Base-by-base conservation (phyloP, 92 coral and sea anemone genomes). In the Bergia sp. region DNA sequence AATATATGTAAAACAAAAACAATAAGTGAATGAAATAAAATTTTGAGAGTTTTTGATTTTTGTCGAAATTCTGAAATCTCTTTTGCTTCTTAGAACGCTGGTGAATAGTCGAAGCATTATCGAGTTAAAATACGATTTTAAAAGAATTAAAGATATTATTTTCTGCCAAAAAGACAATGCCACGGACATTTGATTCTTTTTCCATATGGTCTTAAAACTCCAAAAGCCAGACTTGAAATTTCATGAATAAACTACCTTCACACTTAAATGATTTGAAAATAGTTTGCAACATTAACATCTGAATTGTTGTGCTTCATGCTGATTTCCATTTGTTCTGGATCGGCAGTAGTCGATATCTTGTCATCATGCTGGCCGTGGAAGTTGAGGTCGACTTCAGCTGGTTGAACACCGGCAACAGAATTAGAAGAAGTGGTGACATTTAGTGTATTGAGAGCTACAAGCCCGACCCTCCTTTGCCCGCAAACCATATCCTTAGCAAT, bases 401-500 rank as follows among this genome's bases (percentile, higher is more conserved):
- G 15, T 18, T 5, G 5, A 53, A 8, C 15, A 0, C 37, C 83
- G 18, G 7, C 42, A 47, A 10, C 29, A 37, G 61, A 45, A 47
- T 8, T 45, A 40, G 67, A 37, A 42, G 50, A 3, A 61, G 83
- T 50, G 37, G 43, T 79, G 42, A 50, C 50, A 79, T 47, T 79
- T 49, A n/a, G 42, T 16, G 13, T 15, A 78, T 45, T 44, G 8
- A 15, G 20, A 29, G 37, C 3, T 3, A 23, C 23, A 21, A 12
- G 41, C 3, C 12, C 39, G 16, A 23, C 18, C 2, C 12, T 82
- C 18, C 20, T 43, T 8, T 3, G 15, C 29, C 40, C 29, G 47
- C 86, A 82, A 29, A 82, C 21, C 29, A 47, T 65, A 44, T 82
- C 75, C n/a, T 29, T 67, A n/a, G 57, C 76, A 8, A 42, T 50